A percentile compares a stretch with the other conserved stretches of the same genome.
These are phyloP conservation scores for Brachynemurus nebulosus DNA, from an alignment of 2,888 invertebrate genomes.

Conservation along the genomic window DNA sequence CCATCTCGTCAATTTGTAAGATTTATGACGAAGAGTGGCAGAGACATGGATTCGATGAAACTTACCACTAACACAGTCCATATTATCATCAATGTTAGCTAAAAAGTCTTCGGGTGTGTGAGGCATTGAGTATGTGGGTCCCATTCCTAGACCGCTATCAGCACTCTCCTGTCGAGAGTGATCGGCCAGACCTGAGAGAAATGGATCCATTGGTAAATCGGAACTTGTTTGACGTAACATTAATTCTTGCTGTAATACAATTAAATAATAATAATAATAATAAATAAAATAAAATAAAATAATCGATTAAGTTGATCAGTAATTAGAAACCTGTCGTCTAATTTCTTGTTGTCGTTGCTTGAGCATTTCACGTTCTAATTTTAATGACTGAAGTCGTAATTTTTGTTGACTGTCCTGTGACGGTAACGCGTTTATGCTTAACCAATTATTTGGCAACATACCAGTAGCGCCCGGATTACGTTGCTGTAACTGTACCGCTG, in stretches of 20 bases:
- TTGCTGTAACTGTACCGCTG: conserved; percentile 41
- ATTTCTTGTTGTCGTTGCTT: conserved; percentile 85
- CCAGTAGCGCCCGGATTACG: conserved; percentile 41
- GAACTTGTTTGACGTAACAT: conserved; percentile 53
- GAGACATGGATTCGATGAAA: no score
- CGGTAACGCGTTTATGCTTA: conserved; percentile 31
- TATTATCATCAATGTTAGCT: conserved; percentile 78
- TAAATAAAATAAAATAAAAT: conserved; percentile 2
- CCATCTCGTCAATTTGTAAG: no score
- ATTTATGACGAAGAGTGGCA: no score
- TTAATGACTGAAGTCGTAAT: conserved; percentile 65
- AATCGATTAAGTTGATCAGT: conserved; percentile 4
- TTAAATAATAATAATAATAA: conserved; percentile 10
- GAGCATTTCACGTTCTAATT: conserved; percentile 77
- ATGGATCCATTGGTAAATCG: conserved; percentile 60
- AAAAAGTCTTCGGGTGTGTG: conserved; percentile 90
- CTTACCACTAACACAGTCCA: conserved; percentile 69
- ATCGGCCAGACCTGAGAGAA: conserved; percentile 66
- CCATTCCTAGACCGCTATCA: conserved; percentile 87
- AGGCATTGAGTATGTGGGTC: conserved; percentile 76
- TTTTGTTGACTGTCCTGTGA: conserved; percentile 58
- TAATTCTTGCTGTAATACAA: conserved; percentile 48
- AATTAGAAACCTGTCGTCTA: conserved; percentile 53
- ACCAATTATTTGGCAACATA: conserved; percentile 39
- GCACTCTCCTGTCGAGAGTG: conserved; percentile 91